Evolutionary conservation across 2,113 vertebrate genomes (phyloP).

Genomic region (Heterochromis multidens): DNA sequence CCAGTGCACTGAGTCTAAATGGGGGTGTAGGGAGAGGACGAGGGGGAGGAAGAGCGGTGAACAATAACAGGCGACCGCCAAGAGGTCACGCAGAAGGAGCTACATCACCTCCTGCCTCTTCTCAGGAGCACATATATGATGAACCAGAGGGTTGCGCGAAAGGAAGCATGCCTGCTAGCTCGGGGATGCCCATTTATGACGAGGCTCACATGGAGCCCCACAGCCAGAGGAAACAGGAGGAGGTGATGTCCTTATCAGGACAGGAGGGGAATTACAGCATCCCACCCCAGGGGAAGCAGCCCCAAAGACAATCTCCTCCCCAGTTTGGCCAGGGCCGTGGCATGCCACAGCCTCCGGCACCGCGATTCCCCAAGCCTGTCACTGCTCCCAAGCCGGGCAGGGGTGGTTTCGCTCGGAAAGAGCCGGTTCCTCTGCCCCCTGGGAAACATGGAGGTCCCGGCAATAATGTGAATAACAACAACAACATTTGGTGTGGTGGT

Average conservation of each 20-base stretch:
- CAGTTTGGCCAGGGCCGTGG: conserved; percentile 38
- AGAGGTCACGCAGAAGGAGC: conserved; percentile 41
- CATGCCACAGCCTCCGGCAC: background rate
- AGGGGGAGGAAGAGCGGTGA: background rate
- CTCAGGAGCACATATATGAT: conserved; percentile 88
- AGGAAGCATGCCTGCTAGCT: background rate
- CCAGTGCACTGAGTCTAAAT: conserved; percentile 53
- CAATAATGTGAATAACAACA: conserved; percentile 75
- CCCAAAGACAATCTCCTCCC: conserved; percentile 72
- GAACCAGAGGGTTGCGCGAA: conserved; percentile 86
- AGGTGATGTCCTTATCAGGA: background rate
- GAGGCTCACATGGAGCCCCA: conserved; percentile 73
- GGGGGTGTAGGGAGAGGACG: conserved; percentile 6
- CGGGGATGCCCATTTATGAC: conserved; percentile 72
- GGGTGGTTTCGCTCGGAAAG: conserved; percentile 61
- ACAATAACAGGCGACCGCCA: conserved; percentile 16
- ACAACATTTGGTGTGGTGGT: conserved; percentile 64
- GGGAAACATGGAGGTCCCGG: conserved; percentile 38
- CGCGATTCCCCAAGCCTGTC: conserved; percentile 77
- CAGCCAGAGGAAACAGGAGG: conserved; percentile 69
- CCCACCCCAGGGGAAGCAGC: conserved; percentile 55
- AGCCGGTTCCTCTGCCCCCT: conserved; percentile 43
- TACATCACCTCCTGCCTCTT: background rate
- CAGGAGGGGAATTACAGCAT: conserved; percentile 20
- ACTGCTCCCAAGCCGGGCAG: conserved; percentile 83